Base-by-base conservation (phyloP, 2,113 vertebrate genomes). In the Paradoxurus hermaphroditus region DNA sequence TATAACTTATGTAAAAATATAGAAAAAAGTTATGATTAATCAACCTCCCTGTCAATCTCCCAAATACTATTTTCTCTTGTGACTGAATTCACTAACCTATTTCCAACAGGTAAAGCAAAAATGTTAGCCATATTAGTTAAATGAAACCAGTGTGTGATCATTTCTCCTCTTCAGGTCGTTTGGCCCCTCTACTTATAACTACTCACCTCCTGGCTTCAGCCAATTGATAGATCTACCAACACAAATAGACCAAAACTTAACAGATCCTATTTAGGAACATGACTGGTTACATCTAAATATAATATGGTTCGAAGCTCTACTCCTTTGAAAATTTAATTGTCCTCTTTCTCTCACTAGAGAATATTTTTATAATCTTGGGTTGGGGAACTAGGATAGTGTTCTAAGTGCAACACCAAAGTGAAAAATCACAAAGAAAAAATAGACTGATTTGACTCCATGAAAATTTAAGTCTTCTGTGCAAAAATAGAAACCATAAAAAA, bases 71-170 rank as follows among this genome's bases (percentile, higher is more conserved):
- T 95, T 62, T 85, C 41, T 91, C 81, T 82, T 41, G 14, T 82
- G 51, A 67, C 11, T 53, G 21, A 83, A 89, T 78, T 53, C 21
- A 94, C 65, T 65, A 67, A 62, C 73, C 51, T 16, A 53, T 39
- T 68, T 95, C 51, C 59, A 86, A 90, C 6, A 84, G 44, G 41
- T 93, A 72, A 95, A 67, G 92, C 34, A 63, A 77, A 96, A 72
- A 11, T 77, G 34, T 72, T 34, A 81, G 41, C 36, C 23, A 56
- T 68, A 78, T 56, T 90, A 72, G 89, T 86, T 68, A 79, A 65
- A 79, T 34, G 67, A 91, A 88, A 63, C 13, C 63, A 92, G 8
- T 62, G 8, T 68, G 25, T 82, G 46, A 67, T 29, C 23, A 25
- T 18, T 91, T 51, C 21, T 6, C 16, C 11, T 95, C 39, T 84